Evolutionary conservation across 1,140 invertebrate genomes (phyloP), one percentile per base, ranked within the genome.

Genomic region (Geopemphigus sp.): DNA sequence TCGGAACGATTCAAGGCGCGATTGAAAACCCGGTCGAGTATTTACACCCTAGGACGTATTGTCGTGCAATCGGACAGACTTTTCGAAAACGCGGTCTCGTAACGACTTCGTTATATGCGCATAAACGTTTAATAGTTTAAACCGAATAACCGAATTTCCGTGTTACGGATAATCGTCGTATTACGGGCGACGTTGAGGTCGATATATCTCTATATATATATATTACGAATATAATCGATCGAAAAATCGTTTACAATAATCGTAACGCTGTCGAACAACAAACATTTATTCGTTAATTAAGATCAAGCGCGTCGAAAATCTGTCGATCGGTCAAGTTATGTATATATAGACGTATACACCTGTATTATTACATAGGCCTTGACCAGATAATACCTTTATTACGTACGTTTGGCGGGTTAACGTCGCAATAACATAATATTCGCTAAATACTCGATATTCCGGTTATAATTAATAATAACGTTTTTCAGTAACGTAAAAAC

Each of bases 361-460:
- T n/a, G n/a, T n/a, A n/a, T n/a, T n/a, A 45, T 64, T n/a, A 66
- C 39, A 32, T 68, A 68, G 8, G 45, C 22, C 15, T 50, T 68
- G 45, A 68, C 39, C 45, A 26, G 1, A 50, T 1, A 12, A 50
- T 50, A 50, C 47, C 11, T 50, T 4, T 4, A 50, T 50, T 8
- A 50, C 12, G 11, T 50, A 50, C 24, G 6, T 50, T 50, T 47
- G 32, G 8, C 14, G 6, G 19, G 12, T 11, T 22, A 66, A 64
- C 63, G 39, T 22, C 19, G n/a, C n/a, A 66, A 14, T 12, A 66
- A 66, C 32, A 63, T 66, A 32, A n/a, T n/a, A 32, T 39, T 63
- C 15, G n/a, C n/a, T 66, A 15, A 66, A 66, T 3, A 66, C 64
- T 66, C 12, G 64, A 66, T 66, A 22, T 47, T 66, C 64, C 64